A percentile compares a stretch with the other conserved stretches of the same genome.
phyloP scores from a whole-genome alignment of 2,797 vertebrate genomes.

The Brotogeris chrysoptera region DNA sequence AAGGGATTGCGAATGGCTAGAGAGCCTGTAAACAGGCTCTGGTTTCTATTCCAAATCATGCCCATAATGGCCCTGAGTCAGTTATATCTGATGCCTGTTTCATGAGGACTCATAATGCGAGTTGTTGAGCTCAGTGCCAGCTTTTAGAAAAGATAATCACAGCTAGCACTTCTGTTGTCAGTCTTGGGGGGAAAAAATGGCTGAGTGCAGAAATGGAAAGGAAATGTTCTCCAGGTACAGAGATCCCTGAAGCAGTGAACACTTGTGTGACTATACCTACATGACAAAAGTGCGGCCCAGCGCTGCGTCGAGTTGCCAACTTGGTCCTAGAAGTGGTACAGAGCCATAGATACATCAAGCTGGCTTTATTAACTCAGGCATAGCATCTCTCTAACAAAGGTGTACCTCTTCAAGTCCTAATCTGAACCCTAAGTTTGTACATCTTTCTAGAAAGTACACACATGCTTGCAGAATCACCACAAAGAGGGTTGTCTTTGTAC shows the following conservation, averaged over 20 bases:
- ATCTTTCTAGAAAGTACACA: neutral
- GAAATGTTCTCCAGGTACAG: neutral
- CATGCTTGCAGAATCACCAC: neutral
- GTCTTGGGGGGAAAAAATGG: neutral
- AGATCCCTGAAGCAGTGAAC: neutral
- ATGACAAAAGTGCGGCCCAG: neutral
- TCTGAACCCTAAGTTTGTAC: neutral
- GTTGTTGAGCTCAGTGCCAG: neutral
- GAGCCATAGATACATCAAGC: neutral
- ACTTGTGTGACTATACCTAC: neutral
- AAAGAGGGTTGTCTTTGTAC: neutral
- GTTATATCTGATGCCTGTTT: neutral
- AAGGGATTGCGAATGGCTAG: neutral
- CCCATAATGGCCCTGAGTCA: neutral
- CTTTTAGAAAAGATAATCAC: neutral
- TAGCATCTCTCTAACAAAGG: neutral
- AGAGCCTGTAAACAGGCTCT: neutral
- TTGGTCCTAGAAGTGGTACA: rapidly evolving
- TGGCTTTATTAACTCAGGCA: neutral
- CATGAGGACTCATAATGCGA: neutral
- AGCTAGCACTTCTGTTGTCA: neutral
- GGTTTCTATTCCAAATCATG: neutral
- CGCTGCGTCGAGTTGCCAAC: neutral
- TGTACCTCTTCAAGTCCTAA: neutral
- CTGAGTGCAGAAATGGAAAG: neutral